Base-by-base conservation (phyloP, 2,888 invertebrate species). In the Ormyrus thymus region DNA sequence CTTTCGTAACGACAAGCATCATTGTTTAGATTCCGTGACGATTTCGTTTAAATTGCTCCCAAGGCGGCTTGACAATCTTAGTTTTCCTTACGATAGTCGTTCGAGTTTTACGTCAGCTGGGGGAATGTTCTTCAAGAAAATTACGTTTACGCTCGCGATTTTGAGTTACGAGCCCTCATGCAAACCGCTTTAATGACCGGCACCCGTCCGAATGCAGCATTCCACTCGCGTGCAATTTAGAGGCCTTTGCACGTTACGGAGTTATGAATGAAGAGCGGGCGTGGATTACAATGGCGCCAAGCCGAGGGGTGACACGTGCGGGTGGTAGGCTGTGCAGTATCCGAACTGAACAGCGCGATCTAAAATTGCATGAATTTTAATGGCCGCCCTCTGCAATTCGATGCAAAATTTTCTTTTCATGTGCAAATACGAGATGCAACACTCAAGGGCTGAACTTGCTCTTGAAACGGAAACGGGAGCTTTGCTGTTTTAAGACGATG, bases 21-120 rank as follows among this genome's bases (percentile, higher is more conserved):
- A 29, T 29, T 29, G 29, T 53, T n/a, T n/a, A n/a, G 2, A 53
- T n/a, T n/a, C n/a, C 53, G 53, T 53, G n/a, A 53, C 53, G n/a
- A 53, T 53, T 53, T 53, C 53, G n/a, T n/a, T 53, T 53, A 53
- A 53, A 53, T 53, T 53, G 53, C 53, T n/a, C 53, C n/a, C 53
- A n/a, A 53, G 53, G 11, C n/a, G 9, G 53, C 53, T 7, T n/a
- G 53, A n/a, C 11, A 11, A 10, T 53, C 8, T 53, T 11, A 53
- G 53, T n/a, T 53, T 11, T 6, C 53, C 6, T 6, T 6, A 53
- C 53, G 53, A 53, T 53, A 7, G 10, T n/a, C 10, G n/a, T 53
- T 53, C n/a, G n/a, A 53, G 6, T 53, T 53, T 53, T 11, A 53
- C 53, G 53, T n/a, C n/a, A 53, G 53, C 53, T 53, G 11, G 53